phyloP scores from a whole-genome alignment of 2,113 vertebrate genomes.

The Scytalopus superciliaris region DNA sequence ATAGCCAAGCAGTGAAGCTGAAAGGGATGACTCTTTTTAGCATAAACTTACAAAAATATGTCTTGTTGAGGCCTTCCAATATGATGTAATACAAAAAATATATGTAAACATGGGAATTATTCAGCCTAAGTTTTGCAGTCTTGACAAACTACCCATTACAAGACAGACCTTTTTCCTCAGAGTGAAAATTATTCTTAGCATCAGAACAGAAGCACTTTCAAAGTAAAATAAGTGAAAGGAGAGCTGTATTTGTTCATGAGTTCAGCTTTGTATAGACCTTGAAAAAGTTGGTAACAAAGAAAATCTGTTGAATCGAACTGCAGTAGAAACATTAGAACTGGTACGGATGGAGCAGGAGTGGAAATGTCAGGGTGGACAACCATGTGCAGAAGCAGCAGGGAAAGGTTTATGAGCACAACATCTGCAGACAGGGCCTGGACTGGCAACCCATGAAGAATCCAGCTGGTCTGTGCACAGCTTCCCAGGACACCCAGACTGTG shows the following conservation, averaged over 20 bases:
- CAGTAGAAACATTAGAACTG: not conserved
- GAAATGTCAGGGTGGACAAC: not conserved
- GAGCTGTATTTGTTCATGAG: not conserved
- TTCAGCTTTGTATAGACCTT: not conserved
- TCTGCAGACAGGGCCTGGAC: not conserved
- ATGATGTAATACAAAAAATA: constrained; percentile 24
- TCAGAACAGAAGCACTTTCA: not conserved
- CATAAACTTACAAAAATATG: constrained; percentile 8
- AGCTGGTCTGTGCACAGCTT: not conserved
- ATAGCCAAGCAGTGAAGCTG: not conserved
- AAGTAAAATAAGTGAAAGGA: not conserved
- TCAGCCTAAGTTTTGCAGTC: not conserved
- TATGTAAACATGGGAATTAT: constrained; percentile 17
- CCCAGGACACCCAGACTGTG: not conserved
- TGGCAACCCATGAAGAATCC: not conserved
- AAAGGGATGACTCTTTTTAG: constrained; percentile 15
- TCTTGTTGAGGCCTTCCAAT: not conserved
- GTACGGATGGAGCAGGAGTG: accelerated
- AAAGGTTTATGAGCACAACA: not conserved
- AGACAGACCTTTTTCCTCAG: not conserved
- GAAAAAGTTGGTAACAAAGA: not conserved
- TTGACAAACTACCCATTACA: not conserved
- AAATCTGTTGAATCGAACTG: not conserved
- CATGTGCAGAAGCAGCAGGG: not conserved
- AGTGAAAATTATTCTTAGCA: not conserved